Evolutionary conservation across 2,797 vertebrate species (phyloP).

Genomic region (Eidolon dupreanum): DNA sequence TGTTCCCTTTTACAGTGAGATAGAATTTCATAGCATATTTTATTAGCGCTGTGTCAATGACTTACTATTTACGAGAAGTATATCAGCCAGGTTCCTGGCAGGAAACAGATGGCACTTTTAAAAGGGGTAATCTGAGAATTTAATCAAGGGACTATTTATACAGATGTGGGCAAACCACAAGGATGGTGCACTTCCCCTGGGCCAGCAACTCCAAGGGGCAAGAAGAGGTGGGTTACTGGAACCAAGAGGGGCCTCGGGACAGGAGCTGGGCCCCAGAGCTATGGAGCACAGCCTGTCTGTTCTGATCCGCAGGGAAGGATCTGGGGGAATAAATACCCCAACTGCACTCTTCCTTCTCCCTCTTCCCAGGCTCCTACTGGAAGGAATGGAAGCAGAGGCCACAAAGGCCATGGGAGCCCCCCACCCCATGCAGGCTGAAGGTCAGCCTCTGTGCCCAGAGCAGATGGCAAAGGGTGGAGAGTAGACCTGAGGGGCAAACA

Average conservation of each 20-base stretch:
- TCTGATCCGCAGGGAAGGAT: background rate
- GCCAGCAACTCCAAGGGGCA: background rate
- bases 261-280: background rate
- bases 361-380: background rate
- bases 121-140: background rate
- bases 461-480: background rate
- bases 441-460: too few species aligned
- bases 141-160: background rate
- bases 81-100: background rate
- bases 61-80: background rate
- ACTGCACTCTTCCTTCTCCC: background rate
- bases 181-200: background rate
- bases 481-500: background rate
- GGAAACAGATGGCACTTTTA: background rate
- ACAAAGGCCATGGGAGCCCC: background rate
- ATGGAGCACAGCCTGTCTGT: background rate
- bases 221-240: background rate
- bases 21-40: background rate
- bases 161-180: background rate
- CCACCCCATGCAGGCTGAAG: too few species aligned
- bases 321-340: background rate
- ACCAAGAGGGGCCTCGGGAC: background rate
- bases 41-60: background rate
- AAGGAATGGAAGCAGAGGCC: background rate
- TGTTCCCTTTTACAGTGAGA: background rate